Base-by-base conservation (phyloP, 92 coral and sea anemone species). In the Porites cylindrica region DNA sequence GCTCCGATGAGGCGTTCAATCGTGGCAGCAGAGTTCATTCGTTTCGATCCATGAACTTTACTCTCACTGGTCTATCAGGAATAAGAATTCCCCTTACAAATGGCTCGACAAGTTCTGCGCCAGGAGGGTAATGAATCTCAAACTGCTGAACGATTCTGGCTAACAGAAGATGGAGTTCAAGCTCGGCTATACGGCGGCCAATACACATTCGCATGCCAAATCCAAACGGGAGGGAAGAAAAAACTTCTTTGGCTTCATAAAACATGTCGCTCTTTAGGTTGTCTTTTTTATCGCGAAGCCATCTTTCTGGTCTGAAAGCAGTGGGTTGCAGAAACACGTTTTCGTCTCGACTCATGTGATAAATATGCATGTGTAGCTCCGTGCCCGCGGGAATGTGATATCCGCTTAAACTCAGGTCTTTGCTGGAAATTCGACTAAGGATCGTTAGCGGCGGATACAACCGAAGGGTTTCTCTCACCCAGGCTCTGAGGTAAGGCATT, bases 131-230 rank as follows among this genome's bases (percentile, higher is more conserved):
- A 12, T 72, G 12, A 80, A 85, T 80, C 24, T 81, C 63, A 61
- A 83, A 93, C 71, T 90, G 72, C 82, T 83, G 90, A 0, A 91
- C 71, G 20, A 90, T 65, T 16, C 88, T 80, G 51, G 86, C 81
- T 16, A 87, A 80, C 50, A 93, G 83, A 64, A 91, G 62, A 80
- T 88, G 78, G 23, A 93, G 47, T 72, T 93, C 96, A 59, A 90
- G 66, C 78, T 93, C 92, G 0, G 96, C 96, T 23, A 93, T 72
- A 8, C 94, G 90, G 3, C 93, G 87, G 8, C 96, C 96, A 23
- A 86, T 70, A 74, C 93, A 93, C 96, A 93, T 93, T 58, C 96
- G 88, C 52, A 77, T 78, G 12, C 96, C 96, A 81, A 93, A 91
- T 2, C 96, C 96, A 85, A 93, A 93, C 14, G 96, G 96, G 65